These are phyloP conservation scores for Xenopus laevis DNA, from an alignment of 2,113 vertebrate species.

Conservation along the genomic window DNA sequence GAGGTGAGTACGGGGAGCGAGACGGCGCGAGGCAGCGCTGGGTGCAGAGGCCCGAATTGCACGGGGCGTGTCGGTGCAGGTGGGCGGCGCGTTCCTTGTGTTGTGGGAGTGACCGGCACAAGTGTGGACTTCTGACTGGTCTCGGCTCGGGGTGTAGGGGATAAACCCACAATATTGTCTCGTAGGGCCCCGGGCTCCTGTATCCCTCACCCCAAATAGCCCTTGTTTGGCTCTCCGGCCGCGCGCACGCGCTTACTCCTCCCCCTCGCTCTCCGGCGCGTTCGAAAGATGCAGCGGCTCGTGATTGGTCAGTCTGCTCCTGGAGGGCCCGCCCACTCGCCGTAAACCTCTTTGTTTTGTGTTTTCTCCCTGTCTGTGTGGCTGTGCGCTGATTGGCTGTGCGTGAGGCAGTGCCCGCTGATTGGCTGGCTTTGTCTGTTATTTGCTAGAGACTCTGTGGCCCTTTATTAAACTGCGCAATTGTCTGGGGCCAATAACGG, in stretches of 20 bases:
- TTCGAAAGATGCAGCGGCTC: conserved; percentile 23
- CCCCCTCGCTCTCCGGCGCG: background rate
- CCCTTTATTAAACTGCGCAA: background rate
- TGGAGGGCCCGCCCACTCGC: background rate
- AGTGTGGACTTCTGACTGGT: too few relatives aligned
- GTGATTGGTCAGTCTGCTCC: background rate
- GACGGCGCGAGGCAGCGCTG: background rate
- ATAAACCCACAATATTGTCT: too few relatives aligned
- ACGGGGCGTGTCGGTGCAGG: background rate
- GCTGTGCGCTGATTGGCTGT: conserved; percentile 9
- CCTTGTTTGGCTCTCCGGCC: background rate
- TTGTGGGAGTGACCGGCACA: background rate
- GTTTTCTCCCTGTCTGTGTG: background rate
- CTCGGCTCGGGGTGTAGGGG: background rate
- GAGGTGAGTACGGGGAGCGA: background rate
- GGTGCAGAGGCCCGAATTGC: background rate
- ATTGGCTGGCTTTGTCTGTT: conserved; percentile 7
- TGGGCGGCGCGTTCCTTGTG: background rate
- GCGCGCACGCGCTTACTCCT: background rate
- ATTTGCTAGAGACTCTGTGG: background rate
- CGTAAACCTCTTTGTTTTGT: conserved; percentile 34
- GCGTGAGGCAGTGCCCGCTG: background rate
- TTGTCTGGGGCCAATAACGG: too few relatives aligned
- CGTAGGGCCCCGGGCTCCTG: too few relatives aligned
- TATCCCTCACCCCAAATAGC: too few relatives aligned